Evolutionary conservation across 2,888 invertebrate genomes (phyloP).

Genomic region (Melipona bicolor): DNA sequence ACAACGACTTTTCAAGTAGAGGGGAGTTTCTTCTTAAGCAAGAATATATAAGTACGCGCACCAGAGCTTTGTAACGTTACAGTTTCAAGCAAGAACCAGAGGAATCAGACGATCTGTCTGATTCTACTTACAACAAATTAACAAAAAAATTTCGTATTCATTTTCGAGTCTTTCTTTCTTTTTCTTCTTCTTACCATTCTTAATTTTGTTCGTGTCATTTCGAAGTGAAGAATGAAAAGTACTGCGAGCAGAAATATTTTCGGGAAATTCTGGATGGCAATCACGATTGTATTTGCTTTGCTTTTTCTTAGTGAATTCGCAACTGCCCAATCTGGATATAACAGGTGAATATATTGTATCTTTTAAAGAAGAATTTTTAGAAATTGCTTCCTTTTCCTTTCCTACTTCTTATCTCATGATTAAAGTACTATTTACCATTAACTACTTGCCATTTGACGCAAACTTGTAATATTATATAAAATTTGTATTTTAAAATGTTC

Average conservation of each 20-base stretch:
- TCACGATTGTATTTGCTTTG: background rate
- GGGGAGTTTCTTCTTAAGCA: constrained; percentile 19
- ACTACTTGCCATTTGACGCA: no score
- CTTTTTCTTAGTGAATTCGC: background rate
- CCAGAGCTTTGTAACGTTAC: constrained; percentile 29
- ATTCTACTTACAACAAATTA: background rate
- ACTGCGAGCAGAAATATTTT: background rate
- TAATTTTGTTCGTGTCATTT: background rate
- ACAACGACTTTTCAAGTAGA: constrained; percentile 20
- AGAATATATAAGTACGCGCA: constrained; percentile 50
- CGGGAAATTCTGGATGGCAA: constrained; percentile 9
- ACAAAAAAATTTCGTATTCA: background rate
- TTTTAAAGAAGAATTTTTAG: background rate
- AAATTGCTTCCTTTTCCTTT: background rate
- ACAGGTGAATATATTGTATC: constrained; percentile 19
- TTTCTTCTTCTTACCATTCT: background rate
- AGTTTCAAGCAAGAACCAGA: constrained; percentile 49
- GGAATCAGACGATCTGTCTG: background rate
- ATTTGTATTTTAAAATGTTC: background rate
- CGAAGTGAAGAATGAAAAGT: background rate
- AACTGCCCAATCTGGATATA: background rate
- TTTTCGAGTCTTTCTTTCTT: background rate
- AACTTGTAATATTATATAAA: background rate
- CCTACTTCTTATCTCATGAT: background rate
- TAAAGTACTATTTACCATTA: no score